A percentile compares a stretch with the other conserved stretches of the same genome.
Conservation (phyloP, 2,888 invertebrate species). For the Chromoteleia sp. region DNA sequence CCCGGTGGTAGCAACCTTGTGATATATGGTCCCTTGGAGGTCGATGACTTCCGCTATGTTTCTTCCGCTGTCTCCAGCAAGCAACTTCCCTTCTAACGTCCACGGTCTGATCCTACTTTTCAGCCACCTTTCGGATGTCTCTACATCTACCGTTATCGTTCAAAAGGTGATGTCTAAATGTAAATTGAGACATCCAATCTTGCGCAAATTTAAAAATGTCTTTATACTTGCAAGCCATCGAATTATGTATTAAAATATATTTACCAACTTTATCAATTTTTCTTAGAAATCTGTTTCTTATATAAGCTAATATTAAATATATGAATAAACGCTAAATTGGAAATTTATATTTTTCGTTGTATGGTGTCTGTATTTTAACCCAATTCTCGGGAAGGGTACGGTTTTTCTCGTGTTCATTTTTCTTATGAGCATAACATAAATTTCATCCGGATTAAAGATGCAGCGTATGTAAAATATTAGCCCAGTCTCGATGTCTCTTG, state of each 20-base stretch:
- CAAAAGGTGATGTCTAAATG: conserved; percentile 61
- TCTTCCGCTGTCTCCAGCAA: conserved; percentile 87
- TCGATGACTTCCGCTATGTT: conserved; percentile 88
- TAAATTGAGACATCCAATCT: conserved; percentile 22
- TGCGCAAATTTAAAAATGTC: neutral
- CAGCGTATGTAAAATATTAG: conserved; percentile 34
- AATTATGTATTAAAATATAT: neutral
- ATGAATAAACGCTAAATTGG: neutral
- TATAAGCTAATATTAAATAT: neutral
- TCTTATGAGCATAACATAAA: conserved; percentile 67
- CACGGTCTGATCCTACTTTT: conserved; percentile 76
- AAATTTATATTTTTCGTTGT: neutral
- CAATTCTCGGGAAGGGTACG: conserved; percentile 77
- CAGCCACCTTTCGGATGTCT: conserved; percentile 69
- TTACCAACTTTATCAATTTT: neutral
- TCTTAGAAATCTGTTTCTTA: neutral
- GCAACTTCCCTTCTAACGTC: conserved; percentile 82
- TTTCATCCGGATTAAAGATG: conserved; percentile 34
- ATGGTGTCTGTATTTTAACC: conserved; percentile 79
- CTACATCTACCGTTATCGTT: conserved; percentile 73
- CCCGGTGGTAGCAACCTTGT: conserved; percentile 79
- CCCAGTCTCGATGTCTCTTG: conserved; percentile 23
- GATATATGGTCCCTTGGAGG: conserved; percentile 87
- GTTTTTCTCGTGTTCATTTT: conserved; percentile 62
- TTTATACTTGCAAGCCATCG: neutral